phyloP scores from a whole-genome alignment of 2,113 vertebrate genomes.

The Callopanchax toddi region DNA sequence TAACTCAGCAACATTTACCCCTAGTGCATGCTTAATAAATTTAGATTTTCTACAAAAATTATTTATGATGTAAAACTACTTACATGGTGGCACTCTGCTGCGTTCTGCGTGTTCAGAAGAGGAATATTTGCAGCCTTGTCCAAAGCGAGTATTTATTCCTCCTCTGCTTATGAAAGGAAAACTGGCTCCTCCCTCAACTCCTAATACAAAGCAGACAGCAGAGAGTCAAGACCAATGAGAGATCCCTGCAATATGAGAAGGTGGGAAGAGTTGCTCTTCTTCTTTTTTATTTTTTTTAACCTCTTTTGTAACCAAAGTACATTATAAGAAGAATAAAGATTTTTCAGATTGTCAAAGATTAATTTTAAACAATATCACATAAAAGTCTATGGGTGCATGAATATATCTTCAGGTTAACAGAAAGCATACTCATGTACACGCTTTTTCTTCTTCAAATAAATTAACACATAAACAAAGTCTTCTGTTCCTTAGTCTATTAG shows the following conservation, averaged over 20 bases:
- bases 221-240: slow-evolving; percentile 7
- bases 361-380: no score
- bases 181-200: slow-evolving; percentile 53
- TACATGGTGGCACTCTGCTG: slow-evolving; percentile 44
- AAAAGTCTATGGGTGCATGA: no score
- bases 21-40: background rate
- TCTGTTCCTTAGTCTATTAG: background rate
- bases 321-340: background rate
- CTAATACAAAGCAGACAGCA: slow-evolving; percentile 19
- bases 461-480: background rate
- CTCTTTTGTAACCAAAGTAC: slow-evolving; percentile 9
- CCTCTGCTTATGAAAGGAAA: slow-evolving; percentile 46
- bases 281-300: no score
- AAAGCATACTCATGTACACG: no score
- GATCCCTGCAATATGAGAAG: background rate
- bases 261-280: background rate
- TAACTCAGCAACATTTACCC: background rate
- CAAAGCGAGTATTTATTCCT: slow-evolving; percentile 44
- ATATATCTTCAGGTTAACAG: no score
- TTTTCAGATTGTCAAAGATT: no score
- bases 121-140: background rate
- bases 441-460: no score
- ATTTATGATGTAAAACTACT: slow-evolving; percentile 37
- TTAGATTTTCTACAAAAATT: background rate
- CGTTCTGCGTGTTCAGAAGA: background rate